These are phyloP conservation scores for Oscheius sp. DNA, from an alignment of 2,888 invertebrate genomes.

Conservation along the genomic window DNA sequence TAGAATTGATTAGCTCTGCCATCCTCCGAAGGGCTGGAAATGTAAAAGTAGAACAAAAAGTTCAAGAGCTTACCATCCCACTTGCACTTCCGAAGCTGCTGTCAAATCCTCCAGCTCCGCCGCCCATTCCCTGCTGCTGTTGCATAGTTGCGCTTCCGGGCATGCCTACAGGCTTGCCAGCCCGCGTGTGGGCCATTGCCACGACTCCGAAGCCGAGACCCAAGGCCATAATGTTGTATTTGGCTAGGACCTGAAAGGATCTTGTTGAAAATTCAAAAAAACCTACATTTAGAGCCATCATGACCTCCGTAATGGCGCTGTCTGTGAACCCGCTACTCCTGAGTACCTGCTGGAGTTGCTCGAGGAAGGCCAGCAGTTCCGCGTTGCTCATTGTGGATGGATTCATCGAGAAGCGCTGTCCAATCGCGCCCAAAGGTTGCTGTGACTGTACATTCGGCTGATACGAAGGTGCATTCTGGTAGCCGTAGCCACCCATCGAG, in stretches of 20 bases:
- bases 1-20: too few species aligned
- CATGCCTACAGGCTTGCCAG: constrained; percentile 21
- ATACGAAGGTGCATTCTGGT: neutral
- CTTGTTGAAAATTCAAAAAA: neutral
- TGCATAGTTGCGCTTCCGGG: neutral
- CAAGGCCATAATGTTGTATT: constrained; percentile 89
- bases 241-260: constrained; percentile 82
- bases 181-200: constrained; percentile 71
- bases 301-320: constrained; percentile 87
- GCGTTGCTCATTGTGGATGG: constrained; percentile 37
- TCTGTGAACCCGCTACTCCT: constrained; percentile 90
- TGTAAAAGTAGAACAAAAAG: too few species aligned
- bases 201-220: constrained; percentile 76
- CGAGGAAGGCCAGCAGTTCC: constrained; percentile 81
- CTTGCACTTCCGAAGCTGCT: too few species aligned
- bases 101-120: too few species aligned
- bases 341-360: constrained; percentile 87
- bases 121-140: neutral
- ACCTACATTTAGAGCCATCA: constrained; percentile 83
- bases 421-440: neutral
- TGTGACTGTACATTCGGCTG: neutral
- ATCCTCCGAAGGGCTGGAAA: too few species aligned
- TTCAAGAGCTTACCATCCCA: too few species aligned
- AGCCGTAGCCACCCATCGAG: constrained; percentile 9
- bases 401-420: constrained; percentile 55